Percentiles rank a stretch among this genome's conserved stretches.
Evolutionary conservation across 2,888 invertebrate species (phyloP).

Genomic region (Crepidodera aurea): DNA sequence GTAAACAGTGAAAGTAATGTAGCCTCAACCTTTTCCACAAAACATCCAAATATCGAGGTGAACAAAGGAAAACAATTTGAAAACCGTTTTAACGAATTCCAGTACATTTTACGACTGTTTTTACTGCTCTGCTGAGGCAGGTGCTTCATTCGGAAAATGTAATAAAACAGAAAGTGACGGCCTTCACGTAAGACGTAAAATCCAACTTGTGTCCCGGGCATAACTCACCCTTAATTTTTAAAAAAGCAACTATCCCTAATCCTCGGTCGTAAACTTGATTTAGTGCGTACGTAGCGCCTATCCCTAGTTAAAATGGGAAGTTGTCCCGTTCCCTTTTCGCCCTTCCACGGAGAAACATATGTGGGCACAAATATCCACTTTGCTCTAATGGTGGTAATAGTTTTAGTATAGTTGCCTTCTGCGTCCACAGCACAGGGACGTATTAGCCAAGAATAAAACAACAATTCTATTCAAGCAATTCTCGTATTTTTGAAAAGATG

Average conservation of each 20-base stretch:
- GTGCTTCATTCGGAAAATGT: constrained; percentile 10
- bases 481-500: too few relatives aligned
- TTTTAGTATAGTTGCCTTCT: neutral
- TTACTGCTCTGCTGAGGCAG: constrained; percentile 11
- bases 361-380: constrained; percentile 25
- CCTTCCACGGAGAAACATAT: constrained; percentile 17
- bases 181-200: constrained; percentile 24
- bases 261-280: constrained; percentile 22
- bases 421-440: neutral
- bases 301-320: constrained; percentile 16
- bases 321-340: neutral
- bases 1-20: neutral
- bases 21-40: neutral
- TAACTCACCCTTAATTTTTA: constrained; percentile 29
- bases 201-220: constrained; percentile 11
- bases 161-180: constrained; percentile 18
- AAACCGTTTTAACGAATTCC: neutral
- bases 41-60: neutral
- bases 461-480: too few relatives aligned
- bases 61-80: constrained; percentile 3
- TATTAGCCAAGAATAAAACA: neutral
- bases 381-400: constrained; percentile 26
- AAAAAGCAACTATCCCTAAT: constrained; percentile 31
- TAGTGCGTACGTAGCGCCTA: constrained; percentile 4
- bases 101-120: constrained; percentile 16